Evolutionary conservation across 1,140 invertebrate genomes (phyloP).

Genomic region (Homalodisca vitripennis): DNA sequence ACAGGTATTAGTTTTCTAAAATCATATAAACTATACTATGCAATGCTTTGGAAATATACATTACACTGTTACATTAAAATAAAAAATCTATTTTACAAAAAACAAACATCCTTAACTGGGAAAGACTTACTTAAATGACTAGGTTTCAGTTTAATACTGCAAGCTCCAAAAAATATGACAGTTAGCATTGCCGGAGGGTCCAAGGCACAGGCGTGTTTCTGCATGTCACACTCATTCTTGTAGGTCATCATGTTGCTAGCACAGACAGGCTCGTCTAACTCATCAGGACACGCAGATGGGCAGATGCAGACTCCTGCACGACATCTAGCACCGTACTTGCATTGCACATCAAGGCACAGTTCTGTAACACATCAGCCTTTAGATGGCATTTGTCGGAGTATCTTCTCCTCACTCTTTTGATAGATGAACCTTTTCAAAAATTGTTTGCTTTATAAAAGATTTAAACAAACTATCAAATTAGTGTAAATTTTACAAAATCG

Average conservation of each 20-base stretch:
- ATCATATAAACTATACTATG: too few relatives aligned
- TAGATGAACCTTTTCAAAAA: too few relatives aligned
- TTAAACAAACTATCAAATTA: neutral
- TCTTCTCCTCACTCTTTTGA: too few relatives aligned
- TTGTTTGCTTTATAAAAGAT: too few relatives aligned
- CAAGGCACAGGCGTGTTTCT: constrained; percentile 61
- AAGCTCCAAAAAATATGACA: constrained; percentile 79
- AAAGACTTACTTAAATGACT: constrained; percentile 35
- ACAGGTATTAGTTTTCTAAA: too few relatives aligned
- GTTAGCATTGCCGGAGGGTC: constrained; percentile 51
- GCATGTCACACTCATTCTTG: constrained; percentile 81
- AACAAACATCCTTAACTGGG: too few relatives aligned
- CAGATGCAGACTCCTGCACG: constrained; percentile 82
- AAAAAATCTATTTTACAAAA: too few relatives aligned
- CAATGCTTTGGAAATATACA: too few relatives aligned
- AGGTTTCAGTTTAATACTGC: constrained; percentile 67
- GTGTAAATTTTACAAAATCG: too few relatives aligned
- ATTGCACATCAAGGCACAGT: constrained; percentile 72
- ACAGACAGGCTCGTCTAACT: constrained; percentile 69
- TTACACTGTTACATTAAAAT: too few relatives aligned
- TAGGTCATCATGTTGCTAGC: constrained; percentile 81
- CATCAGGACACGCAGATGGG: constrained; percentile 66
- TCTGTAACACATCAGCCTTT: too few relatives aligned
- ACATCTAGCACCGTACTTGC: constrained; percentile 77
- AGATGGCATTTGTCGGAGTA: too few relatives aligned